Base-by-base conservation (phyloP, 2,888 invertebrate genomes). In the Malthinus flaveolus region DNA sequence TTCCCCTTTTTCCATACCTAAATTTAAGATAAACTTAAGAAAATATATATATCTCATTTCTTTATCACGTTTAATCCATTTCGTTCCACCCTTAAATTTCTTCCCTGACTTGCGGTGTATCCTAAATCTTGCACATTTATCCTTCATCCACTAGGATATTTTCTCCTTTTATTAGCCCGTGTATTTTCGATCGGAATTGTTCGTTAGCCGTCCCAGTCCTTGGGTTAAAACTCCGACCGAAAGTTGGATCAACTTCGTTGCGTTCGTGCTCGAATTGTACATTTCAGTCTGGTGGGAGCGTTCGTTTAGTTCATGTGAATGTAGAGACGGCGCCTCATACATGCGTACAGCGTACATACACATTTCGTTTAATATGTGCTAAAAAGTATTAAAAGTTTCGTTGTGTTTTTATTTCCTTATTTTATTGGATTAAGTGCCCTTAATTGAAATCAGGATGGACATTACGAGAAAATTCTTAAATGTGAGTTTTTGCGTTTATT, bases 241-340 rank as follows among this genome's bases (percentile, higher is more conserved):
- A 48, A 44, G 58, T 49, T 49, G 39, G 47, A 35, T 48, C 58
- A 54, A 49, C 45, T 53, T 53, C 15, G 15, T 1, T 23, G 15
- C n/a, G 39, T 31, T 32, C 42, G 35, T 31, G 51, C 39, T 47
- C 9, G 13, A 31, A 46, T 35, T 50, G 52, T 46, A 52, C 52
- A 50, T 23, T 23, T 58, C 58, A 66, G 66, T 66, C 54, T 46
- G 60, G 60, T 59, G 47, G 55, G 63, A 64, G 67, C 64, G 64
- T 57, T 56, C 59, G 67, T 67, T 64, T 65, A 65, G 67, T 65
- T 61, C 65, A 62, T 61, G 53, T 58, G 58, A 36, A 57, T 64
- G 67, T 67, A 67, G 67, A 67, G 64, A 61, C 65, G 64, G 50
- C 58, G 58, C 59, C 64, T 23, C 23, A 5, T 57, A 48, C 49